Evolutionary conservation across 2,888 invertebrate genomes (phyloP).

Genomic region (Alloplasta piceator): DNA sequence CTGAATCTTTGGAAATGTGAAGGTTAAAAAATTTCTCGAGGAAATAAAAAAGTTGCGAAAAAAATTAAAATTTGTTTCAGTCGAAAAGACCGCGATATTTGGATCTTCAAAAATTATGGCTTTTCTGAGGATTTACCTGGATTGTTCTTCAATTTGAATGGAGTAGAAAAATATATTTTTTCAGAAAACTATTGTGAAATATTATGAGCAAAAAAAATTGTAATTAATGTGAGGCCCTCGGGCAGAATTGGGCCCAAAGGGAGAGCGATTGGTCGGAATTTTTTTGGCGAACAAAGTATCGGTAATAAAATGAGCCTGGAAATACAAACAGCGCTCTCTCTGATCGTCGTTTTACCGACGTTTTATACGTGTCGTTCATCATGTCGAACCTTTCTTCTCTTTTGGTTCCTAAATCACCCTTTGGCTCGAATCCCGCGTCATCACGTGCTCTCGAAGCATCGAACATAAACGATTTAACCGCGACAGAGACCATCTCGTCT

Average conservation of each 20-base stretch:
- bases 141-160: no score
- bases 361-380: constrained; percentile 57
- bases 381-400: constrained; percentile 56
- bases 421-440: constrained; percentile 58
- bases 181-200: no score
- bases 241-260: background rate
- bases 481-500: constrained; percentile 24
- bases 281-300: constrained; percentile 45
- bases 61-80: background rate
- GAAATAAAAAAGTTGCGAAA: background rate
- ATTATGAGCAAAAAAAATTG: no score
- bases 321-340: constrained; percentile 23
- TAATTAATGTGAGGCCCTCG: background rate
- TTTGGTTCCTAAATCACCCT: constrained; percentile 61
- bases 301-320: constrained; percentile 45
- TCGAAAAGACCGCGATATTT: background rate
- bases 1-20: no score
- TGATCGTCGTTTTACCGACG: constrained; percentile 19
- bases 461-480: constrained; percentile 59
- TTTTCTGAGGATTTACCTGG: no score
- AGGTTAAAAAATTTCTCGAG: no score
- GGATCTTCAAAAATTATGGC: no score
- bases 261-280: constrained; percentile 12
- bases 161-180: no score
- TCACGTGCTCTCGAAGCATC: constrained; percentile 61